Evolutionary conservation across 2,113 vertebrate species (phyloP).

Genomic region (Jacana jacana): DNA sequence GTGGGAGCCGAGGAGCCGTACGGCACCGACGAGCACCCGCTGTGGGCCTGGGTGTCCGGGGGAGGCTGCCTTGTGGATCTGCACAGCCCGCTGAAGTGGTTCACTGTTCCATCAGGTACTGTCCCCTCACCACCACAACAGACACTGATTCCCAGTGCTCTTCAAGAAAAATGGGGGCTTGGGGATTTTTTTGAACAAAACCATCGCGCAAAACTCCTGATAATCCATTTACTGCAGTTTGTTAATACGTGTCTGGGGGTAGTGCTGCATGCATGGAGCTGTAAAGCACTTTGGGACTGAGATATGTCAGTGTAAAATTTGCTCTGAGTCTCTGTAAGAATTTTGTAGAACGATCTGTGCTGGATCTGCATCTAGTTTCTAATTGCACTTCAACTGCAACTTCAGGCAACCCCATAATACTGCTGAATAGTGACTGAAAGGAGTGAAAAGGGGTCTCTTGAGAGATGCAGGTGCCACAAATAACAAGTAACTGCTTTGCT

Average conservation of each 20-base stretch:
- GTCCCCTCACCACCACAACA: not conserved
- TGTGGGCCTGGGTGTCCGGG: slow-evolving; percentile 95
- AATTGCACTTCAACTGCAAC: not conserved
- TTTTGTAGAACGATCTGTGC: not conserved
- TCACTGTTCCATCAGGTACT: slow-evolving; percentile 80
- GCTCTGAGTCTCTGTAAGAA: not conserved
- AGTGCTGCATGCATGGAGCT: not conserved
- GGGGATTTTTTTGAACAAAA: not conserved
- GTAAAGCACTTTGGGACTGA: not conserved
- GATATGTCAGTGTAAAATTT: not conserved
- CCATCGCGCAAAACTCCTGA: not conserved
- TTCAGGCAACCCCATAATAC: not conserved
- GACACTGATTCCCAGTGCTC: not conserved
- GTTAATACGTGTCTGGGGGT: not conserved
- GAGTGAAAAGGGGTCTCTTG: not conserved
- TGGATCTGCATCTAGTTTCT: not conserved
- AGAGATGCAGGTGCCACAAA: not conserved
- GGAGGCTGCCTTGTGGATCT: slow-evolving; percentile 87
- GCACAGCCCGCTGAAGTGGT: slow-evolving; percentile 85
- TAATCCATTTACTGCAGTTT: not conserved
- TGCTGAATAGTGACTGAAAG: not conserved
- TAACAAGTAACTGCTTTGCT: not conserved
- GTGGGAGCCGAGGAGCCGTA: slow-evolving; percentile 83
- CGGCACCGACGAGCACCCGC: slow-evolving; percentile 75
- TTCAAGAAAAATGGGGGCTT: not conserved